phyloP scores from a whole-genome alignment of 2,888 invertebrate species.

The Hyles lineata region DNA sequence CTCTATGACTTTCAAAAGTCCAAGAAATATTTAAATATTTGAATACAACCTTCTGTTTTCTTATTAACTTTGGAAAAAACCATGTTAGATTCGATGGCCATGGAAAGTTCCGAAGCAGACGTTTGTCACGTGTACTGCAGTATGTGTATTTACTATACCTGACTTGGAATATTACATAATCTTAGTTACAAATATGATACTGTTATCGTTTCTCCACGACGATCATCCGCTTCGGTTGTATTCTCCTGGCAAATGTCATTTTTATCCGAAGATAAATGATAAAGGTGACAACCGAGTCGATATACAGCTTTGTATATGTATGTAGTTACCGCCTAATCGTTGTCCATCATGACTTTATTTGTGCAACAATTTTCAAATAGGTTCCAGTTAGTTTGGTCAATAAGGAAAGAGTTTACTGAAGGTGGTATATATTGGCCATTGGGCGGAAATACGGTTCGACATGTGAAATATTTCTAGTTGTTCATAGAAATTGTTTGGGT shows the following conservation, averaged over 20 bases:
- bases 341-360: background rate
- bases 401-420: background rate
- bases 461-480: too few relatives aligned
- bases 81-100: background rate
- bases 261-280: slow-evolving; percentile 59
- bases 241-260: slow-evolving; percentile 39
- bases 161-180: slow-evolving; percentile 35
- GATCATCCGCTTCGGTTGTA: slow-evolving; percentile 34
- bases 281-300: slow-evolving; percentile 45
- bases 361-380: background rate
- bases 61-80: background rate
- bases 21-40: background rate
- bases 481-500: too few relatives aligned
- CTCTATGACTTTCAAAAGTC: too few relatives aligned
- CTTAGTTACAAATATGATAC: slow-evolving; percentile 36
- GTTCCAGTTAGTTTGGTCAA: background rate
- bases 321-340: slow-evolving; percentile 33
- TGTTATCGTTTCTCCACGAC: slow-evolving; percentile 39
- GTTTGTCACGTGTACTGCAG: slow-evolving; percentile 17
- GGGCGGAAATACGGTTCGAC: too few relatives aligned
- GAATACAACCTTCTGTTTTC: background rate
- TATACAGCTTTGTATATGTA: slow-evolving; percentile 34
- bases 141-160: slow-evolving; percentile 1
- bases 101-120: slow-evolving; percentile 3
- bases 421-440: background rate